Conservation (phyloP, 2,797 vertebrate genomes). For the Peromyscus melanophrys region DNA sequence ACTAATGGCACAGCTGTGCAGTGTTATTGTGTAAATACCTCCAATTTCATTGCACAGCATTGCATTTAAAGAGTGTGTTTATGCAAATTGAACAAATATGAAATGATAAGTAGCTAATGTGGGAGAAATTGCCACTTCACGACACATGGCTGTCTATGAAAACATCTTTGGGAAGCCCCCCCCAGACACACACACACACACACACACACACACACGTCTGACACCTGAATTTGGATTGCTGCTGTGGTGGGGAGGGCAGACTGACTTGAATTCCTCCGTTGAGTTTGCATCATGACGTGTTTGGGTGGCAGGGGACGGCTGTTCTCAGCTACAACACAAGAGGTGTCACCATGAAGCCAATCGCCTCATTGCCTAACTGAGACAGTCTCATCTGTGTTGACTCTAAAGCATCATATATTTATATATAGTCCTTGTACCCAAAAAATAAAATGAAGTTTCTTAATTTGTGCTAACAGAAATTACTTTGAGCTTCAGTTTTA, state of each 20-base stretch:
- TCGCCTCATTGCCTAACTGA: not conserved
- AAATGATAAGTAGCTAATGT: constrained; percentile 78
- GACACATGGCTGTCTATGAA: not conserved
- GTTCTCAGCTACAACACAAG: not conserved
- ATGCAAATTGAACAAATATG: constrained; percentile 74
- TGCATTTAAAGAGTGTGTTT: constrained; percentile 43
- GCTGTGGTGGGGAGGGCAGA: not conserved
- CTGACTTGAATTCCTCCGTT: not conserved
- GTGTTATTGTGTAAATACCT: constrained; percentile 78
- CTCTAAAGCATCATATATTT: not conserved
- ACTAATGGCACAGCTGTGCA: constrained; percentile 76
- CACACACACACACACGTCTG: not conserved
- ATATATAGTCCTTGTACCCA: not conserved
- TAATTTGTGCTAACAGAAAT: constrained; percentile 50
- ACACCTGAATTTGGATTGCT: constrained; percentile 32
- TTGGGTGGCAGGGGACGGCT: not conserved
- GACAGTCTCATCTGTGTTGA: not conserved
- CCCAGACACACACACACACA: too few species aligned
- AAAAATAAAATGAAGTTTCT: constrained; percentile 32
- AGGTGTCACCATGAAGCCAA: not conserved
- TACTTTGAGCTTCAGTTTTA: constrained; percentile 44
- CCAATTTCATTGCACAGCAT: constrained; percentile 71
- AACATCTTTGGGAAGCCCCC: not conserved
- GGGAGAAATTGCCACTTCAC: not conserved
- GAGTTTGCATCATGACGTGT: not conserved